Conservation (phyloP, 2,113 vertebrate species). For the Malurus alboscapulatus region DNA sequence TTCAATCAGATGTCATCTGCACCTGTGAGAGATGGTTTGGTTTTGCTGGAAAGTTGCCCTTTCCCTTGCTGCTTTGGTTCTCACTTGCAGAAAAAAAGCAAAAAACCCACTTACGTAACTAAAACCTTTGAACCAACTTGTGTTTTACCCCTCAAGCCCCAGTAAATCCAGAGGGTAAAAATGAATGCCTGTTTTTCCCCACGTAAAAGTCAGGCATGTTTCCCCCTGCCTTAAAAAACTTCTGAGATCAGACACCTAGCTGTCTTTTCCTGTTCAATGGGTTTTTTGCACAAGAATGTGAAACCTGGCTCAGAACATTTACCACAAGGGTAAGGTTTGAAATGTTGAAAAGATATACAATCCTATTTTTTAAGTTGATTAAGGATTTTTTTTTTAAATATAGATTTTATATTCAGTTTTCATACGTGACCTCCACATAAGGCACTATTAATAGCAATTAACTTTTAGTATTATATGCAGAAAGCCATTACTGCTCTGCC, state of each 20-base stretch:
- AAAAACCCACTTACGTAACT: neutral
- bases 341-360: neutral
- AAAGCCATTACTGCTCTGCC: conserved; percentile 49
- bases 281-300: neutral
- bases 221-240: neutral
- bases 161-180: neutral
- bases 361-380: neutral
- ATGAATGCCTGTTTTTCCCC: neutral
- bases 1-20: neutral
- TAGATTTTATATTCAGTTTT: conserved; percentile 12
- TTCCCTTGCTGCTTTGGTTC: neutral
- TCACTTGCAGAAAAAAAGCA: neutral
- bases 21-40: neutral
- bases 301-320: neutral
- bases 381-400: neutral
- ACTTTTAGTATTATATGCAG: conserved; percentile 40
- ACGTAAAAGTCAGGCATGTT: accelerated
- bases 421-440: conserved; percentile 27
- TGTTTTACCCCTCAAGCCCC: neutral
- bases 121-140: neutral
- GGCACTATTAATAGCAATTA: conserved; percentile 55
- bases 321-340: neutral
- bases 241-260: neutral
- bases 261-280: neutral
- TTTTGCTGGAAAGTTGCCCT: neutral